Conservation (phyloP, 2,113 vertebrate species). For the Gopherus flavomarginatus region DNA sequence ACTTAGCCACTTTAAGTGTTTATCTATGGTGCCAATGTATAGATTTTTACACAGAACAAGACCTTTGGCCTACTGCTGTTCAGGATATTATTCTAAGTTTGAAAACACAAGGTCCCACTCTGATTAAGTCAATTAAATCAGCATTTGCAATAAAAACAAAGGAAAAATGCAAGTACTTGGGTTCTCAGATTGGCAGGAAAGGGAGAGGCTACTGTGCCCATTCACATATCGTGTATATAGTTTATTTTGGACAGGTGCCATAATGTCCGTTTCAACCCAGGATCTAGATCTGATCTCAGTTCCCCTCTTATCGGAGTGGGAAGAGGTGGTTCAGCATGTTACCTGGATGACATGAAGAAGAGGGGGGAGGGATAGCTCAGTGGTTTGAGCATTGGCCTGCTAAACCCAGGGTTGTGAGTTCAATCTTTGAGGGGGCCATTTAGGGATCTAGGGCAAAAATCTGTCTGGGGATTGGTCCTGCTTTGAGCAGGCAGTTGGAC, state of each 20-base stretch:
- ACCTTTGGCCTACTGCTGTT: background rate
- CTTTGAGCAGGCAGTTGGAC: no score
- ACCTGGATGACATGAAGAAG: background rate
- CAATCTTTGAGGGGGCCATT: no score
- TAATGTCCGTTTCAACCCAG: background rate
- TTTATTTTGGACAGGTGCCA: slow-evolving; percentile 63
- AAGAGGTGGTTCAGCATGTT: background rate
- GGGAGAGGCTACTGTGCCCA: slow-evolving; percentile 30
- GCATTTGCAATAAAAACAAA: slow-evolving; percentile 55
- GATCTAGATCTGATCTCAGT: background rate
- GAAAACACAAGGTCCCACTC: background rate
- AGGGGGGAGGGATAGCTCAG: no score
- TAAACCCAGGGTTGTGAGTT: no score
- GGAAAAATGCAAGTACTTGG: background rate
- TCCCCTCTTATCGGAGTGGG: background rate
- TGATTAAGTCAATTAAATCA: background rate
- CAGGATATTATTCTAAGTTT: background rate
- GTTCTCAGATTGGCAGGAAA: slow-evolving; percentile 37
- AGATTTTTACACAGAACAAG: accelerated
- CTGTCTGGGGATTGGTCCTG: no score
- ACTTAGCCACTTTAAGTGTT: background rate
- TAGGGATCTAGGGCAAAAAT: no score
- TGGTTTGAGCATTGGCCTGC: no score
- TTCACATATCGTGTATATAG: slow-evolving; percentile 5
- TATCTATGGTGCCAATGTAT: background rate